These are phyloP conservation scores for Drosophila biarmipes DNA, from an alignment of 1,140 invertebrate genomes.

Conservation along the genomic window DNA sequence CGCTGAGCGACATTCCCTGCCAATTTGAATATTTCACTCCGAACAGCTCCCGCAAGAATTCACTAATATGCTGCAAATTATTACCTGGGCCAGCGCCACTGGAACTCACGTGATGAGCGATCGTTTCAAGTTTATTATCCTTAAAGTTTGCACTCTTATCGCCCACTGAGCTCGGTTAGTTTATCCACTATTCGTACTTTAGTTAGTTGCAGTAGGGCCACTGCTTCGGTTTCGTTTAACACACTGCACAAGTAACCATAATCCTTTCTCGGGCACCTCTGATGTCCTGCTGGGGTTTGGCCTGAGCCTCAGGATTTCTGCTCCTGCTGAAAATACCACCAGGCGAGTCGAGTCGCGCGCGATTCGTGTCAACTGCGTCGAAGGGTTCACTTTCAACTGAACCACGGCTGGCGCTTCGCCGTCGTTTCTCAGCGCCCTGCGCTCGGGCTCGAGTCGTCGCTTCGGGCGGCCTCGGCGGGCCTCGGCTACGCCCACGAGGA, in stretches of 20 bases:
- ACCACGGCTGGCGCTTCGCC: conserved; percentile 61
- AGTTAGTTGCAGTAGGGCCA: conserved; percentile 9
- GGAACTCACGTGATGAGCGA: conserved; percentile 16
- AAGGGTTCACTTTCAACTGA: conserved; percentile 84
- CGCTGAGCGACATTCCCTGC: conserved; percentile 51
- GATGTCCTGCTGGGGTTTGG: conserved; percentile 22
- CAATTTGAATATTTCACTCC: conserved; percentile 54
- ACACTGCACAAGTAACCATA: conserved; percentile 31
- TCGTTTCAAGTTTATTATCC: conserved; percentile 9
- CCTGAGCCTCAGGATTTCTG: conserved; percentile 5
- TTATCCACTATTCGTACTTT: conserved; percentile 16
- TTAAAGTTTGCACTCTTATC: conserved; percentile 13
- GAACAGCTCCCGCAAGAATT: conserved; percentile 29
- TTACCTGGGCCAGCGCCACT: conserved; percentile 38
- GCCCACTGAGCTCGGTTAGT: neutral
- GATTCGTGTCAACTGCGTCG: conserved; percentile 76
- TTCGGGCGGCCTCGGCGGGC: conserved; percentile 25
- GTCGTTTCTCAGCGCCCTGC: conserved; percentile 34
- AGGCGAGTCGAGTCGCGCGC: conserved; percentile 66
- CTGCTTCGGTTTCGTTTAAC: conserved; percentile 10
- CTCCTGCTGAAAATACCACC: conserved; percentile 25
- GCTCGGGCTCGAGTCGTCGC: conserved; percentile 25
- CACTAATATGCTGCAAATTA: conserved; percentile 50
- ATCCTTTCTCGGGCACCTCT: conserved; percentile 6
- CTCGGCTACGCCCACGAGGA: conserved; percentile 20